Base-by-base conservation (phyloP, 2,113 vertebrate species). In the Zingel zingel region DNA sequence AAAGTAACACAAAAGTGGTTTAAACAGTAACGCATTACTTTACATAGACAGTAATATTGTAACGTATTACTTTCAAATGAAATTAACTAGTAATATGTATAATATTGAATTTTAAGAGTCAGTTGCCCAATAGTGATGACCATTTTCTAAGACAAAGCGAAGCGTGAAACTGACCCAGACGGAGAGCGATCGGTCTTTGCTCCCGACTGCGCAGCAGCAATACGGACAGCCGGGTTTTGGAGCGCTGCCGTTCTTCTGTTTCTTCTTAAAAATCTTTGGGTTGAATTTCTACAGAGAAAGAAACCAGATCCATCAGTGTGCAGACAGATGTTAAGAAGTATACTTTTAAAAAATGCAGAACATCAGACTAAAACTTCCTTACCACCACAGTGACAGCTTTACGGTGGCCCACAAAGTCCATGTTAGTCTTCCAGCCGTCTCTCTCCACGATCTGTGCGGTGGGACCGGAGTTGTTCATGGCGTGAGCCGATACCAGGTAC, bases 331-430 rank as follows among this genome's bases (percentile, higher is more conserved):
- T 15, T 4, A 19, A 45, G 4, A 3, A 19, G 2, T n/a, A 14
- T 7, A 13, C 1, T 2, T 39, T 51, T 70, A 33, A 18, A 18
- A 25, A 51, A 47, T 16, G 3, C 10, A 0, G 11, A 68, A n/a
- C 4, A 0, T 27, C 13, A 11, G 15, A 16, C 2, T 56, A 1
- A 14, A 45, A 33, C 4, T 0, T 45, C 4, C 92, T 96, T 56
- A 99, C 98, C 97, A 99, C 98, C 13, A 99, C 98, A 0, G 98
- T 99, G 66, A 99, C 98, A 0, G 98, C 98, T 90, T 99, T 99
- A 25, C 98, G 95, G 84, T 99, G 98, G 21, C 98, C 98, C 61
- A 99, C 98, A 57, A 99, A 99, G 93, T 99, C 98, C 98, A 99
- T 99, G 89, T 99, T 99, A 58, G 98, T 99, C 86, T 98, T 99